A percentile compares a stretch with the other conserved stretches of the same genome.
phyloP scores from a whole-genome alignment of 2,113 vertebrate species.

The Chaetodon trifascialis region DNA sequence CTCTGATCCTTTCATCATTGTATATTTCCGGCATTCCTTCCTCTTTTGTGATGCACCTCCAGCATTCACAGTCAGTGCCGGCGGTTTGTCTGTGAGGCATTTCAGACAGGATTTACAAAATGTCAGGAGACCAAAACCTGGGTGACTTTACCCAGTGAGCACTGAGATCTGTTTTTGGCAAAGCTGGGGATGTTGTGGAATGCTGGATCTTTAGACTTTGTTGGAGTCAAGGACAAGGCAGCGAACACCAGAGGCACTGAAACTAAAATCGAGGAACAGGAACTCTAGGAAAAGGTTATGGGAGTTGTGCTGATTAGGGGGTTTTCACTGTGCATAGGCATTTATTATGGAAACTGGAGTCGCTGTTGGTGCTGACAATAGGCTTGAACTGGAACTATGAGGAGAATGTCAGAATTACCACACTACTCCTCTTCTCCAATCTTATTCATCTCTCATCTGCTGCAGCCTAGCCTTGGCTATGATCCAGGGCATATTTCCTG shows the following conservation, averaged over 20 bases:
- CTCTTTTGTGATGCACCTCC: slow-evolving; percentile 35
- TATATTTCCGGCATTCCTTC: slow-evolving; percentile 37
- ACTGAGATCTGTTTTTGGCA: slow-evolving; percentile 38
- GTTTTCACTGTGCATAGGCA: slow-evolving; percentile 5
- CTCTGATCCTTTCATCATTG: slow-evolving; percentile 33
- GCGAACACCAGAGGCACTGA: background rate
- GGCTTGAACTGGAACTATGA: background rate
- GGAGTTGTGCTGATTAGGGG: slow-evolving; percentile 29
- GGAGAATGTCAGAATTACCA: slow-evolving; percentile 2
- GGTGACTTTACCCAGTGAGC: slow-evolving; percentile 36
- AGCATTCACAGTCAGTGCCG: slow-evolving; percentile 29
- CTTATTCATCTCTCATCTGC: slow-evolving; percentile 27
- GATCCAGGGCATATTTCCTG: slow-evolving; percentile 8
- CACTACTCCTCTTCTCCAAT: background rate
- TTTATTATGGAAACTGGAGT: slow-evolving; percentile 10
- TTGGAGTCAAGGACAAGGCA: slow-evolving; percentile 29
- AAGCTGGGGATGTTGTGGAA: slow-evolving; percentile 34
- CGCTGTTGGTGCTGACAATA: slow-evolving; percentile 14
- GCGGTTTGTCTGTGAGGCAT: slow-evolving; percentile 57
- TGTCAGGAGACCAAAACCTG: slow-evolving; percentile 62
- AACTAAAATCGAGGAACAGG: background rate
- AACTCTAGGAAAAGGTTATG: background rate
- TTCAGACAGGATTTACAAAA: slow-evolving; percentile 59
- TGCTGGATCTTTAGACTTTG: slow-evolving; percentile 21
- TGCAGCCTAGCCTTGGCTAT: background rate